phyloP scores from a whole-genome alignment of 2,113 vertebrate species.

The Salvelinus alpinus region DNA sequence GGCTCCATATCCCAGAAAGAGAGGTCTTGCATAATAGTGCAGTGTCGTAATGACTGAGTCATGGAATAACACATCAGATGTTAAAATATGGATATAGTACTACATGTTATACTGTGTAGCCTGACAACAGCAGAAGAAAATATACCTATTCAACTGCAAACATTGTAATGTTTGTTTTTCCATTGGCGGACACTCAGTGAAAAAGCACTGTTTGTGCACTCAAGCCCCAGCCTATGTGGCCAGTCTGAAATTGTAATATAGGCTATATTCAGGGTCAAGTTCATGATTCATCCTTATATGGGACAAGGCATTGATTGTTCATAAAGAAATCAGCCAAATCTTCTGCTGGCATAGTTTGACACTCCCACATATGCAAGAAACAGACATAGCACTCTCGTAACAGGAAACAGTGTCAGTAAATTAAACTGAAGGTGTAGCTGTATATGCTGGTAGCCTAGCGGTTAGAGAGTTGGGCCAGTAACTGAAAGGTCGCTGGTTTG shows the following conservation, averaged over 20 bases:
- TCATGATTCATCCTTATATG: background rate
- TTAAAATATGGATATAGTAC: too few relatives aligned
- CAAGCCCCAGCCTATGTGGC: too few relatives aligned
- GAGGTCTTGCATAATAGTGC: too few relatives aligned
- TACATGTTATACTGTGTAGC: background rate
- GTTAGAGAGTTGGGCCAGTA: too few relatives aligned
- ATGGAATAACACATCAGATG: background rate
- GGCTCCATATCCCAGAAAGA: background rate
- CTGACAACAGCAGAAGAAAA: too few relatives aligned
- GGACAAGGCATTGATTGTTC: background rate
- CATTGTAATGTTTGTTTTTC: too few relatives aligned
- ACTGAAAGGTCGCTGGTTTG: too few relatives aligned
- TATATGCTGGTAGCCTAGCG: too few relatives aligned
- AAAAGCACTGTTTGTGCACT: background rate
- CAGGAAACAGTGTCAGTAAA: background rate
- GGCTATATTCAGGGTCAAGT: background rate
- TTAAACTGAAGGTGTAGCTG: background rate
- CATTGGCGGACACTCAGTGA: too few relatives aligned
- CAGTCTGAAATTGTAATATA: background rate
- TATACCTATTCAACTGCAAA: background rate
- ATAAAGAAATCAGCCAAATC: background rate
- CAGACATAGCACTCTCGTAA: background rate
- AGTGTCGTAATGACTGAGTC: too few relatives aligned
- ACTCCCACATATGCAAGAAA: background rate
- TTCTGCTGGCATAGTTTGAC: background rate